A percentile compares a stretch with the other conserved stretches of the same genome.
Conservation (phyloP, 2,888 invertebrate genomes). For the Eulithis testata region DNA sequence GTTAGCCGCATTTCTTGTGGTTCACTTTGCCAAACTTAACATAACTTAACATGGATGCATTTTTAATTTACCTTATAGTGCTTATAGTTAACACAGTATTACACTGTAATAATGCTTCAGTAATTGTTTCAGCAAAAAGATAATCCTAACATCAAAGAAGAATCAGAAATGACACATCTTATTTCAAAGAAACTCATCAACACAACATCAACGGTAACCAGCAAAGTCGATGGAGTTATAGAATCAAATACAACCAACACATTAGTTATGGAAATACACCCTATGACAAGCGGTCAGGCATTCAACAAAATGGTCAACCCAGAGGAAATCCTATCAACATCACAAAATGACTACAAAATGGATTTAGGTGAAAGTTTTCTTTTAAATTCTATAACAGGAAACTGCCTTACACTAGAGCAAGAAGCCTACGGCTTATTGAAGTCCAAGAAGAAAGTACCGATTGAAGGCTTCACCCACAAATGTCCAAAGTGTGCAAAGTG, state of each 20-base stretch:
- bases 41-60: too few species aligned
- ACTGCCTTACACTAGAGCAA: conserved; percentile 71
- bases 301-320: conserved; percentile 62
- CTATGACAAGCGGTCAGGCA: conserved; percentile 49
- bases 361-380: conserved; percentile 65
- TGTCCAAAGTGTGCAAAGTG: conserved; percentile 69
- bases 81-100: too few species aligned
- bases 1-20: too few species aligned
- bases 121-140: conserved; percentile 42
- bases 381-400: conserved; percentile 76
- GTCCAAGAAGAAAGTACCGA: conserved; percentile 52
- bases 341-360: conserved; percentile 45
- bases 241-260: conserved; percentile 71
- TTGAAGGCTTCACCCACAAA: conserved; percentile 35
- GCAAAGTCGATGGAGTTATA: conserved; percentile 62
- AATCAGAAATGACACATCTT: conserved; percentile 65
- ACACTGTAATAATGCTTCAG: too few species aligned
- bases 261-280: conserved; percentile 72
- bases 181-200: conserved; percentile 73
- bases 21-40: too few species aligned
- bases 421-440: conserved; percentile 70
- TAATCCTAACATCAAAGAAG: conserved; percentile 61
- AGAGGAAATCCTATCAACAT: conserved; percentile 70
- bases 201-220: conserved; percentile 69
- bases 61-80: too few species aligned